Evolutionary conservation across 2,888 invertebrate genomes (phyloP), one percentile per base, ranked within the genome.

Genomic region (Hirtodrosophila confusa): DNA sequence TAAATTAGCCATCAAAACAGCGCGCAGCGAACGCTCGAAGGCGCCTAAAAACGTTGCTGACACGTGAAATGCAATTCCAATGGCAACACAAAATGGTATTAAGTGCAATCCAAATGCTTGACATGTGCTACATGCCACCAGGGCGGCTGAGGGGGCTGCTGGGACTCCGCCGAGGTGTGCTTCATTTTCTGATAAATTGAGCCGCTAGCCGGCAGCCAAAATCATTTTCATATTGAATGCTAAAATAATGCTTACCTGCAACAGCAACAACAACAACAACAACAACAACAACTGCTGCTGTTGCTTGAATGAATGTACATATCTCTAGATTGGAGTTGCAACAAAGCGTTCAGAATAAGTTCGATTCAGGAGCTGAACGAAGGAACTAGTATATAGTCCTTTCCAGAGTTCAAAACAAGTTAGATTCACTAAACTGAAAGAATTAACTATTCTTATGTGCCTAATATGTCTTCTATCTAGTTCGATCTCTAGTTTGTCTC

Each of bases 51-150:
- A 78, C 75, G 72, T 37, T 53, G 66, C 83, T 89, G 88, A 89
- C 88, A 88, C 82, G 75, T 87, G 88, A 89, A 89, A 88, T 88
- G 88, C 86, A 89, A 88, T 89, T 75, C 66, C 54, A 61, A 65
- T 65, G 71, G 58, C 58, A 31, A 48, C 70, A 80, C 60, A 80
- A 72, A 80, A 73, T 75, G 69, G 82, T 72, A 80, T 82, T 87
- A 80, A 73, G 82, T 82, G 86, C 82, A 87, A 73, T 78, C 64
- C 64, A 61, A 75, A 37, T 61, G 61, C 72, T 84, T 80, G 87
- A 80, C 80, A 80, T 84, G 70, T 77, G 66, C 82, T 60, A 70
- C 70, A 48, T 72, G 51, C 60, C 55, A 60, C 17, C 31, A 12
- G 57, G 39, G 12, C 41, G 24, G 27, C 1, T 2, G n/a, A n/a